Percentiles rank a stretch among this genome's conserved stretches.
phyloP scores from a whole-genome alignment of 1,140 invertebrate species.

The Vanessa tameamea region DNA sequence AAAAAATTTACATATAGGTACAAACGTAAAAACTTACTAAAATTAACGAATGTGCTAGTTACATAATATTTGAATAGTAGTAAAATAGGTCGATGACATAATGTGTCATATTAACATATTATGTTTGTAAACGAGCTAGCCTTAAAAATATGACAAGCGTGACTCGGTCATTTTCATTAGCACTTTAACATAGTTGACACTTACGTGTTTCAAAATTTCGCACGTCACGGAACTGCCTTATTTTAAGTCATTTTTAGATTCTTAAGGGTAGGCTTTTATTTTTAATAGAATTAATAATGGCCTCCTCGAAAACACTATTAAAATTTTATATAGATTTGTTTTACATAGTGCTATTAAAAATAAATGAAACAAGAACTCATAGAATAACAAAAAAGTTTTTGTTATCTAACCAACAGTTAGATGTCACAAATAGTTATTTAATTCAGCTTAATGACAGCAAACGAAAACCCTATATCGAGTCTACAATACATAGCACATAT shows the following conservation, averaged over 20 bases:
- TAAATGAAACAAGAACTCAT: too few species aligned
- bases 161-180: conserved; percentile 50
- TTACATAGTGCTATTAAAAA: too few species aligned
- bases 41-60: conserved; percentile 1
- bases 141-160: conserved; percentile 27
- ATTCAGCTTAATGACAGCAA: too few species aligned
- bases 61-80: conserved; percentile 8
- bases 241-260: conserved; percentile 5
- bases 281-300: neutral
- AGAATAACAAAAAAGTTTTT: too few species aligned
- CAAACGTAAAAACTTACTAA: neutral
- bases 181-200: conserved; percentile 49
- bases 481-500: too few species aligned
- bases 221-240: conserved; percentile 39
- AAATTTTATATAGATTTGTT: too few species aligned
- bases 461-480: too few species aligned
- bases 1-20: neutral
- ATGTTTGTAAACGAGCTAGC: conserved; percentile 8
- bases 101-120: neutral
- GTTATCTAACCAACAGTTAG: too few species aligned
- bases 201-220: conserved; percentile 46
- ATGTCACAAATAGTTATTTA: too few species aligned
- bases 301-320: too few species aligned
- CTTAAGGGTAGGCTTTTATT: conserved; percentile 1
- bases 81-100: conserved; percentile 8